Conservation (phyloP, 2,113 vertebrate genomes). For the Theropithecus gelada region DNA sequence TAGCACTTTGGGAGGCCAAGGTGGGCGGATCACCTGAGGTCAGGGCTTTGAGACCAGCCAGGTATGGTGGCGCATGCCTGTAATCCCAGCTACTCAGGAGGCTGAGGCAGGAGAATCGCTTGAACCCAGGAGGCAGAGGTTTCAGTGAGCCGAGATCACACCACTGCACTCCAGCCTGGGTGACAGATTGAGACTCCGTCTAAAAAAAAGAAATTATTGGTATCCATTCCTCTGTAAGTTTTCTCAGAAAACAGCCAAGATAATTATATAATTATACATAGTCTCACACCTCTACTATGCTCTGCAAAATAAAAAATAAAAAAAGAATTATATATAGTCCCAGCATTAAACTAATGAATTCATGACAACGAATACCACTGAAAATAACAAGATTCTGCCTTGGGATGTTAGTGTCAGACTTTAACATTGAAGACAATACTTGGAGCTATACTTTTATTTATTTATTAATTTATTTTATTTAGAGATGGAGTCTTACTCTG, state of each 20-base stretch:
- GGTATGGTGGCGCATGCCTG: background rate
- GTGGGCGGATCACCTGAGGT: background rate
- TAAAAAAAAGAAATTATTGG: background rate
- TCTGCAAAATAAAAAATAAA: background rate
- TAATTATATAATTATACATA: too few relatives aligned
- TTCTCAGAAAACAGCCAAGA: constrained; percentile 78
- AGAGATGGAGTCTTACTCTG: too few relatives aligned
- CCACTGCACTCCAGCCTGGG: background rate
- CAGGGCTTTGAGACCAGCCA: background rate
- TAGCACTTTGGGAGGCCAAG: background rate
- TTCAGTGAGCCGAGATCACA: background rate
- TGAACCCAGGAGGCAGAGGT: background rate
- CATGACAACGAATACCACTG: constrained; percentile 73
- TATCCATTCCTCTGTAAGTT: constrained; percentile 70
- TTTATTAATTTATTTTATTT: too few relatives aligned
- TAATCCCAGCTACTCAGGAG: background rate
- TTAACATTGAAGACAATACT: constrained; percentile 67
- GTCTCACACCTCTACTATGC: too few relatives aligned
- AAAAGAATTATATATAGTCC: constrained; percentile 75
- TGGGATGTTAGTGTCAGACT: constrained; percentile 63
- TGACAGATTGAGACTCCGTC: background rate
- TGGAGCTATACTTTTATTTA: background rate
- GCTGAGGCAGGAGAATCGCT: background rate
- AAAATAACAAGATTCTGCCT: constrained; percentile 44
- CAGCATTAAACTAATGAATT: constrained; percentile 81